phyloP scores from a whole-genome alignment of 2,888 invertebrate species.

The Ommatoiulus sabulosus region DNA sequence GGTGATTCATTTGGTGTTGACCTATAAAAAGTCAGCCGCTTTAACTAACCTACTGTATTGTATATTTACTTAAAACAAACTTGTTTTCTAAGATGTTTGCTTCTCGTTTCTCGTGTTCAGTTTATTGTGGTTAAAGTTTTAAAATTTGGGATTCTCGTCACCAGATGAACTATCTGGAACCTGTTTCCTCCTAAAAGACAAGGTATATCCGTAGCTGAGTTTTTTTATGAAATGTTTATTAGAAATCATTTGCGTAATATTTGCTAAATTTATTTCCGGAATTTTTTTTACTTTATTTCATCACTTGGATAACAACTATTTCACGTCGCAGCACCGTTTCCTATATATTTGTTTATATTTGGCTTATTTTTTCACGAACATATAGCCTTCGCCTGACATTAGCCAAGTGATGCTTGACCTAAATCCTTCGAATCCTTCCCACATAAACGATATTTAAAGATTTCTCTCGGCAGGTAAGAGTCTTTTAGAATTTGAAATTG shows the following conservation, averaged over 20 bases:
- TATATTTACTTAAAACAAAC: not conserved
- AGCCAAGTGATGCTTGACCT: not conserved
- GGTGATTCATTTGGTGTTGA: slow-evolving; percentile 14
- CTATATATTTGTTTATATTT: not conserved
- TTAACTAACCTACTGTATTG: not conserved
- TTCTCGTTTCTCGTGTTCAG: not conserved
- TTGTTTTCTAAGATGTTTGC: not conserved
- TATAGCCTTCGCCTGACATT: slow-evolving; percentile 23
- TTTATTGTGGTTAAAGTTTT: not conserved
- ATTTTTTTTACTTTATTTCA: not conserved
- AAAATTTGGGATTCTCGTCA: not conserved
- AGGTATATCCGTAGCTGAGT: not conserved
- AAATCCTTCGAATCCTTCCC: not conserved
- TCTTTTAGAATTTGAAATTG: not conserved
- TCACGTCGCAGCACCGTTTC: not conserved
- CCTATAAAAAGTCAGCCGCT: not conserved
- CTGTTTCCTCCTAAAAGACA: not conserved
- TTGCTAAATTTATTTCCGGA: not conserved
- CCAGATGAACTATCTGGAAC: not conserved
- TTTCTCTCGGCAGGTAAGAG: not conserved
- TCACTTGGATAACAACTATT: not conserved
- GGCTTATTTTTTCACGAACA: not conserved
- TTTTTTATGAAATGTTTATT: not conserved
- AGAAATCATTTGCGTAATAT: not conserved
- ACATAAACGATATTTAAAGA: not conserved